These are phyloP conservation scores for Cheilosia variabilis DNA, from an alignment of 2,888 invertebrate species.

Conservation along the genomic window DNA sequence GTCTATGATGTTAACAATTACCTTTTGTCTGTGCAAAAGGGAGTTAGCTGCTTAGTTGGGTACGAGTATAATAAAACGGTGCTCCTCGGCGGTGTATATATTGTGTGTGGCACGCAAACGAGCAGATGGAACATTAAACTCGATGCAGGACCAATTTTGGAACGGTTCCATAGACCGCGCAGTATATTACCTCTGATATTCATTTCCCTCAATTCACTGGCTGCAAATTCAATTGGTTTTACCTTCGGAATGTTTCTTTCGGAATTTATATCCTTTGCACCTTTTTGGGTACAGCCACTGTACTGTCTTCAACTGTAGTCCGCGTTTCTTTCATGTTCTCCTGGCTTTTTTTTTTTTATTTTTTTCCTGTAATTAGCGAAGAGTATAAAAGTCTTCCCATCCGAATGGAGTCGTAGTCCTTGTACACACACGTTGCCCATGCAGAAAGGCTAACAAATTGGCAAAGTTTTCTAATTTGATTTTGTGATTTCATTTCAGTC, in stretches of 20 bases:
- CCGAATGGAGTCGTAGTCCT: constrained; percentile 22
- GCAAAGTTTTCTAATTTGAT: constrained; percentile 75
- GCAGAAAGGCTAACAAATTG: constrained; percentile 70
- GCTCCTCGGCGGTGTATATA: constrained; percentile 28
- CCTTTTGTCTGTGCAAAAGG: constrained; percentile 13
- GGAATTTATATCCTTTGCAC: constrained; percentile 67
- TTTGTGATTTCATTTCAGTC: constrained; percentile 70
- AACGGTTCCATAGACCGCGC: constrained; percentile 28
- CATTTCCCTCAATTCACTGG: constrained; percentile 7
- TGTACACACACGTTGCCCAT: constrained; percentile 23
- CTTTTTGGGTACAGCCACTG: constrained; percentile 26
- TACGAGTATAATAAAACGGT: constrained; percentile 54
- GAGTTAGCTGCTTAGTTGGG: constrained; percentile 15
- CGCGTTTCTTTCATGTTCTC: constrained; percentile 26
- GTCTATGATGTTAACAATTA: constrained; percentile 45
- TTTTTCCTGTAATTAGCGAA: constrained; percentile 57
- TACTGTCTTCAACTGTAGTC: constrained; percentile 35
- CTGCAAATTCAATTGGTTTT: constrained; percentile 67
- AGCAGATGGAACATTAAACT: constrained; percentile 46
- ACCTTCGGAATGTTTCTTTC: constrained; percentile 61
- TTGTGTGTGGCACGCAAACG: constrained; percentile 33
- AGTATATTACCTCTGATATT: constrained; percentile 36
- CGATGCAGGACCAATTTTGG: constrained; percentile 43
- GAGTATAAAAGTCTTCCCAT: constrained; percentile 51
- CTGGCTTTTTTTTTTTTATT: constrained; percentile 4